phyloP scores from a whole-genome alignment of 2,113 vertebrate genomes.

The Burhinus oedicnemus region DNA sequence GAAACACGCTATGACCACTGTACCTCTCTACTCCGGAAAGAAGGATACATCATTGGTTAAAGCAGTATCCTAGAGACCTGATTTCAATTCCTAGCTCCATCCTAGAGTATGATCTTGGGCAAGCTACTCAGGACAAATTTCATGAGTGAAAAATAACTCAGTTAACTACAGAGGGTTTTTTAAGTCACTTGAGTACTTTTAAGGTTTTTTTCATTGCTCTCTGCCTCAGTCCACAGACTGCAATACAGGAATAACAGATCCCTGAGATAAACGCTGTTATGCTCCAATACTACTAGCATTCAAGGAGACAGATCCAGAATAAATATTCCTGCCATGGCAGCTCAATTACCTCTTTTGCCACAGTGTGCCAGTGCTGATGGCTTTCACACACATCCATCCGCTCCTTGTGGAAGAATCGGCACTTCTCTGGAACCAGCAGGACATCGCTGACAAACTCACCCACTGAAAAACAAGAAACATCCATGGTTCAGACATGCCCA shows the following conservation, averaged over 20 bases:
- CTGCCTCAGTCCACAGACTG: not conserved
- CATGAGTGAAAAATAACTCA: not conserved
- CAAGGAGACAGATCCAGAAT: not conserved
- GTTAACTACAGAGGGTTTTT: not conserved
- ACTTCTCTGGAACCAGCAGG: constrained; percentile 93
- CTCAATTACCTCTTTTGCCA: constrained; percentile 89
- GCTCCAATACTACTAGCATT: not conserved
- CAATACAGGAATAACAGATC: not conserved
- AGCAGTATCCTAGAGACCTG: not conserved
- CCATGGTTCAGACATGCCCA: accelerated
- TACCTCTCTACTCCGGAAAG: not conserved
- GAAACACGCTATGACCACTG: not conserved
- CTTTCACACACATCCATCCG: constrained; percentile 90
- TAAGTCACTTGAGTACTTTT: not conserved
- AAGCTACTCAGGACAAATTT: not conserved
- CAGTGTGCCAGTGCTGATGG: constrained; percentile 91
- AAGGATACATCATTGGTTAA: not conserved
- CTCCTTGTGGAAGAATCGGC: constrained; percentile 96
- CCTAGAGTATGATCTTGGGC: not conserved
- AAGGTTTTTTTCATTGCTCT: not conserved
- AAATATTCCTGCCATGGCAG: not conserved
- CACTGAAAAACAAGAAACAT: constrained; percentile 75
- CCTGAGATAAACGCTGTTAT: not conserved
- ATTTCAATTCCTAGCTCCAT: not conserved
- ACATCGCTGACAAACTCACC: constrained; percentile 96